Base-by-base conservation (phyloP, 2,888 invertebrate species). In the Eupithecia centaureata region DNA sequence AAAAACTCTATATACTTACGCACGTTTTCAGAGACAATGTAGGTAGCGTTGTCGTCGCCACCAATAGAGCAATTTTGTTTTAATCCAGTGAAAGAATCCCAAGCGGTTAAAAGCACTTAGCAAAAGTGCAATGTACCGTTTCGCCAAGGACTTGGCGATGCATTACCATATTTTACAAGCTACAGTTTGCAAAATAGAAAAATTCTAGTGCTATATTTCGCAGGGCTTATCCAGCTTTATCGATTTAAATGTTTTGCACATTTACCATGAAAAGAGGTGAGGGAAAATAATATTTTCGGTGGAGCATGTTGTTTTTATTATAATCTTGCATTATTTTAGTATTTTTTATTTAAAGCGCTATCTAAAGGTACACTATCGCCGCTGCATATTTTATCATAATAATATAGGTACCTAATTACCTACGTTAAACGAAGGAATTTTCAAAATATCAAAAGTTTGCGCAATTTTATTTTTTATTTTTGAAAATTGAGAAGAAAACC, bases 61-160 rank as follows among this genome's bases (percentile, higher is more conserved):
- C 13, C 32, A 57, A 33, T 57, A n/a, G 32, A 33, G 12, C 57
- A 57, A 32, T 57, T 57, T 32, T 30, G 13, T 33, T 57, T 57
- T 57, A 57, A 32, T 51, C 30, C 12, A 28, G 30, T 66, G 28
- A 52, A 66, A 63, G 60, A 62, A 57, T 42, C 33, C 63, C 61
- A 61, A 66, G 70, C 52, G 66, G 61, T 61, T 66, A 63, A 59
- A 64, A 70, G 66, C 70, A 70, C 70, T 70, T 70, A 66, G 63
- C 63, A 66, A 61, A 60, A 70, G 70, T 70, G 70, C 70, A 70
- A 70, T 67, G 70, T 66, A 61, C 63, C 63, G 70, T 70, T 66
- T 47, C 61, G 63, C 70, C 65, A 63, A 70, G 63, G 70, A 70
- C 66, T 70, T 70, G 70, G 70, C 70, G 63, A 66, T 61, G 66